Conservation (phyloP, 2,797 vertebrate species). For the Emydoidea blandingii region DNA sequence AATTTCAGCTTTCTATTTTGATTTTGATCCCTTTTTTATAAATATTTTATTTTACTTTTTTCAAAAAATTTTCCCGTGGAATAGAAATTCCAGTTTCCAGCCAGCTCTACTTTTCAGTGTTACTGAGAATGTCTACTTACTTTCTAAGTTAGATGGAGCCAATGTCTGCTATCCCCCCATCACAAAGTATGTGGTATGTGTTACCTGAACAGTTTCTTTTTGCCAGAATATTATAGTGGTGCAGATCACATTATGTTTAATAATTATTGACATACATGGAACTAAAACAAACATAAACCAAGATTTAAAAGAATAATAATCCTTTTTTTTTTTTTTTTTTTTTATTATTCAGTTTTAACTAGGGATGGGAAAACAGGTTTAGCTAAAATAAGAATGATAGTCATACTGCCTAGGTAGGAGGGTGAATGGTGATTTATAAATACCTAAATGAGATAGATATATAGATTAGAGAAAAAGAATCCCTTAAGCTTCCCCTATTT, state of each 20-base stretch:
- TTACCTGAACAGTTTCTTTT: not conserved
- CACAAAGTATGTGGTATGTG: rapidly evolving
- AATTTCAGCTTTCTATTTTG: not conserved
- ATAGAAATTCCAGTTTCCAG: not conserved
- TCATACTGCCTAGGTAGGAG: slow-evolving; percentile 27
- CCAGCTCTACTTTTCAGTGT: not conserved
- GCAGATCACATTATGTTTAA: not conserved
- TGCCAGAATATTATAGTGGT: not conserved
- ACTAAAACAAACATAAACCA: not conserved
- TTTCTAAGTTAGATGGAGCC: not conserved
- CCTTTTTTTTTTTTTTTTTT: no score
- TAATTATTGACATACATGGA: not conserved
- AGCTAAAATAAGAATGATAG: slow-evolving; percentile 17
- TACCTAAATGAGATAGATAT: slow-evolving; percentile 17
- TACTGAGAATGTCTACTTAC: not conserved
- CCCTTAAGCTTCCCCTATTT: not conserved
- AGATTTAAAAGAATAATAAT: no score
- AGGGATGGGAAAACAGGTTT: not conserved
- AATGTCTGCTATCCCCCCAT: not conserved
- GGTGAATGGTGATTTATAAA: slow-evolving; percentile 16
- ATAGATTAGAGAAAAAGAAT: not conserved
- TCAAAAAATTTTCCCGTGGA: not conserved
- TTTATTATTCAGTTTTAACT: not conserved
- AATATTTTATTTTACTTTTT: not conserved
- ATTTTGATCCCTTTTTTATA: no score